phyloP scores from a whole-genome alignment of 2,888 invertebrate genomes.

The Stegana nigrithorax region DNA sequence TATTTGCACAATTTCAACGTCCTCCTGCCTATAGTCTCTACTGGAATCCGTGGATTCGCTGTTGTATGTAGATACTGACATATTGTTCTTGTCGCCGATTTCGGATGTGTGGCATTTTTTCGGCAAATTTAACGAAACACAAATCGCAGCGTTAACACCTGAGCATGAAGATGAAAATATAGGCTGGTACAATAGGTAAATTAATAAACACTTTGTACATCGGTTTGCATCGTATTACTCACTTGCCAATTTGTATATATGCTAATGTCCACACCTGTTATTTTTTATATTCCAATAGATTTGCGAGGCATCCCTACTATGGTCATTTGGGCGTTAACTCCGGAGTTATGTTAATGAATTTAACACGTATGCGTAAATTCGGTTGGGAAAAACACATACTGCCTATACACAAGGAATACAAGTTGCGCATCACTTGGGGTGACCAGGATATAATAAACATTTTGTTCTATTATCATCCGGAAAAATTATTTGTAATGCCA shows the following conservation, averaged over 20 bases:
- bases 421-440: slow-evolving; percentile 92
- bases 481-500: slow-evolving; percentile 81
- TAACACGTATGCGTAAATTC: slow-evolving; percentile 88
- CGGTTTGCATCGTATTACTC: too few relatives aligned
- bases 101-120: slow-evolving; percentile 89
- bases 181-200: slow-evolving; percentile 95
- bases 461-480: slow-evolving; percentile 84
- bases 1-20: background rate
- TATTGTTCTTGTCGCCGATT: slow-evolving; percentile 85
- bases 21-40: slow-evolving; percentile 77
- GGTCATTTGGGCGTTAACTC: slow-evolving; percentile 87
- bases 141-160: slow-evolving; percentile 87
- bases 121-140: slow-evolving; percentile 81
- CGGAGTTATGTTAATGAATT: slow-evolving; percentile 97
- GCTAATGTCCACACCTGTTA: too few relatives aligned
- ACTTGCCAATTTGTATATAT: too few relatives aligned
- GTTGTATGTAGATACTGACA: slow-evolving; percentile 93
- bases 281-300: too few relatives aligned
- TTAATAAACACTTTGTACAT: too few relatives aligned
- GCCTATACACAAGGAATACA: slow-evolving; percentile 87
- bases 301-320: slow-evolving; percentile 95
- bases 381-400: slow-evolving; percentile 87
- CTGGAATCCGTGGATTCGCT: slow-evolving; percentile 85
- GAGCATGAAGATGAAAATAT: slow-evolving; percentile 93
- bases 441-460: slow-evolving; percentile 95